Percentiles rank a stretch among this genome's conserved stretches.
phyloP scores from a whole-genome alignment of 2,113 vertebrate genomes.

The Danio rerio region GRCz12tu NC_133197.1:11064001-11064500 shows the following conservation, averaged over 20 bases:
- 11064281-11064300: background rate
- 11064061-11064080: background rate
- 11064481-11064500: conserved; percentile 17
- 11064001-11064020: too few species aligned
- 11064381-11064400: background rate
- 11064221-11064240: background rate
- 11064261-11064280: background rate
- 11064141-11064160: background rate
- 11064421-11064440: conserved; percentile 1
- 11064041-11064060: too few species aligned
- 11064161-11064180: background rate
- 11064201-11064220: background rate
- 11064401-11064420: conserved; percentile 5
- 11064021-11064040: too few species aligned
- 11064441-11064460: conserved; percentile 10
- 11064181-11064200: conserved; percentile 2
- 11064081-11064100: background rate
- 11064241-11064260: background rate
- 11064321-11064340: conserved; percentile 5
- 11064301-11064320: background rate
- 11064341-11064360: background rate
- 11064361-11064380: conserved; percentile 15
- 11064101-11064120: background rate
- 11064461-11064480: conserved; percentile 27
- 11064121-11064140: background rate